Evolutionary conservation across 2,888 invertebrate species (phyloP).

Genomic region (Phoenoteleia sp.): DNA sequence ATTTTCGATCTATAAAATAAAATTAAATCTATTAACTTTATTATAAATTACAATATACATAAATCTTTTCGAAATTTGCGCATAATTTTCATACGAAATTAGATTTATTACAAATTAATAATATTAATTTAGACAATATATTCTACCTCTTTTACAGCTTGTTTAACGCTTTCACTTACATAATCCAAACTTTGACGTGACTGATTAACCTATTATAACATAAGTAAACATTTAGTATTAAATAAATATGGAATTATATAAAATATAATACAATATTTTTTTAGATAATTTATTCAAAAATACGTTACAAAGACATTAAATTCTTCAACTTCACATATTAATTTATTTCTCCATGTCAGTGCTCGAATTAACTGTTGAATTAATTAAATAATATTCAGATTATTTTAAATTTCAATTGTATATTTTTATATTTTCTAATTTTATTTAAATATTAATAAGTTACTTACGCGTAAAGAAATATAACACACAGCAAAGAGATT

Average conservation of each 20-base stretch:
- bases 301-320: conserved; percentile 36
- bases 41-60: too few species aligned
- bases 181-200: conserved; percentile 41
- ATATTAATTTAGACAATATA: background rate
- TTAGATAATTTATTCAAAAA: background rate
- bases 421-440: too few species aligned
- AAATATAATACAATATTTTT: background rate
- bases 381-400: too few species aligned
- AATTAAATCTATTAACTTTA: too few species aligned
- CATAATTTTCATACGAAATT: too few species aligned
- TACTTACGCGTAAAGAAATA: conserved; percentile 18
- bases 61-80: too few species aligned
- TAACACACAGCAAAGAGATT: conserved; percentile 11
- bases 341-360: conserved; percentile 8
- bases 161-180: conserved; percentile 26
- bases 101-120: background rate
- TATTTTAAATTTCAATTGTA: too few species aligned
- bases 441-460: too few species aligned
- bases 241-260: too few species aligned
- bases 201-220: conserved; percentile 22
- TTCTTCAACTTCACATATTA: conserved; percentile 26
- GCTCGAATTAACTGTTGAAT: conserved; percentile 25
- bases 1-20: conserved; percentile 27
- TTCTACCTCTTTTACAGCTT: conserved; percentile 31
- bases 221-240: background rate